Conservation (phyloP, 2,888 invertebrate genomes). For the Orgyia antiqua region DNA sequence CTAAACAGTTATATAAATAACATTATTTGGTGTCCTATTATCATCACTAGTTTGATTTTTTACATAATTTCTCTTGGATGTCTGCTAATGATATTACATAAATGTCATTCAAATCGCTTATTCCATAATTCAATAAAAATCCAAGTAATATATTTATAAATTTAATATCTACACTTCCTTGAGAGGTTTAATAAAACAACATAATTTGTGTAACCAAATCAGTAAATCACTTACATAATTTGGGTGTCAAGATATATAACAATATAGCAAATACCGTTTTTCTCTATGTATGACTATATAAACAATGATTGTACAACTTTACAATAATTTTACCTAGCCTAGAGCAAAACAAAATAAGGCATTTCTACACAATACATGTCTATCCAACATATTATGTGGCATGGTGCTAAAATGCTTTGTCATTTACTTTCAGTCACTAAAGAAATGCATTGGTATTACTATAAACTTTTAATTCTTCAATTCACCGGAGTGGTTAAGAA, state of each 20-base stretch:
- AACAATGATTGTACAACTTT: slow-evolving; percentile 50
- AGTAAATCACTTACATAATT: slow-evolving; percentile 37
- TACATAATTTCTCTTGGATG: slow-evolving; percentile 15
- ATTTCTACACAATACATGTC: slow-evolving; percentile 59
- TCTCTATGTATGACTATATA: slow-evolving; percentile 40
- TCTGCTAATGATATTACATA: slow-evolving; percentile 12
- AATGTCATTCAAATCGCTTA: slow-evolving; percentile 13
- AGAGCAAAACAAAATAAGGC: slow-evolving; percentile 74
- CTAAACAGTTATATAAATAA: slow-evolving; percentile 9
- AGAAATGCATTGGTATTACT: too few species aligned
- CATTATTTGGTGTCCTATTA: slow-evolving; percentile 19
- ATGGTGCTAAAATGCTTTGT: too few species aligned
- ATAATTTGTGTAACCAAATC: slow-evolving; percentile 33
- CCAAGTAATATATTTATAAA: slow-evolving; percentile 31
- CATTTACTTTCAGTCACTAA: too few species aligned
- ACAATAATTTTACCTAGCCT: slow-evolving; percentile 63
- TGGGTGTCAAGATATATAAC: slow-evolving; percentile 36
- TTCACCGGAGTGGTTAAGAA: too few species aligned
- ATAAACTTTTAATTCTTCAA: too few species aligned
- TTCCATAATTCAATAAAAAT: slow-evolving; percentile 21
- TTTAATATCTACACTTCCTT: slow-evolving; percentile 53
- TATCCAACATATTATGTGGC: slow-evolving; percentile 51
- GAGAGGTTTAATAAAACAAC: slow-evolving; percentile 40
- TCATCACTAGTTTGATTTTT: slow-evolving; percentile 19
- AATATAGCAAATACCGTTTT: slow-evolving; percentile 42